Base-by-base conservation (phyloP, 1,140 invertebrate genomes). In the Zaprionus capensis region DNA sequence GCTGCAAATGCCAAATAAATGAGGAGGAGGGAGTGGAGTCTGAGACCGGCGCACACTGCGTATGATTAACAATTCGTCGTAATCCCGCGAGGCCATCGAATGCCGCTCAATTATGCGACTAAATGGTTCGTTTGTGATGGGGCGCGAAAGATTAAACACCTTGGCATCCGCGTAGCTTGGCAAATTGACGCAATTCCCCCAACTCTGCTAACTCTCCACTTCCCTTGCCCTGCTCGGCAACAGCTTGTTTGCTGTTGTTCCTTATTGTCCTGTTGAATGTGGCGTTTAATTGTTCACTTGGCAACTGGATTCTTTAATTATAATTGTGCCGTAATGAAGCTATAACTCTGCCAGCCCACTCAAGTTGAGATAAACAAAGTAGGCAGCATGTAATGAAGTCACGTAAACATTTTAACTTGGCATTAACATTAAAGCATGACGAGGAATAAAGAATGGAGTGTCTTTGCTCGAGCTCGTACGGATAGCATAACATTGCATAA, bases 391-490 rank as follows among this genome's bases (percentile, higher is more conserved):
- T 82, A 88, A 88, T 88, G 84, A 88, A 84, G 81, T 88, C 84
- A 88, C 84, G 84, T 88, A 84, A 90, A 84, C 71, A 84, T 88
- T 88, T 88, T 84, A 88, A 90, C 84, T 88, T 90, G 75, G 68
- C 71, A 88, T 88, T 90, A 88, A 24, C 46, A 51, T 51, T 51
- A 51, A 79, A 82, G 71, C 64, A 77, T 41, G 64, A 17, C 28
- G 74, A 41, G 20, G 38, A 15, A 41, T n/a, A 41, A 38, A 41
- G 71, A 17, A 55, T 34, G 71, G 61, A 55, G 51, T 15, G 24
- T 55, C 6, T n/a, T 9, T 17, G 5, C 41, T 17, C 41, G 41
- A 44, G 17, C 6, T 44, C 22, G 11, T 38, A 56, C 62, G 20
- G 7, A 67, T 46, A 61, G 28, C n/a, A 15, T 77, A 63, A 34